phyloP scores from a whole-genome alignment of 2,797 vertebrate species.

The Darevskia nairensis region DNA sequence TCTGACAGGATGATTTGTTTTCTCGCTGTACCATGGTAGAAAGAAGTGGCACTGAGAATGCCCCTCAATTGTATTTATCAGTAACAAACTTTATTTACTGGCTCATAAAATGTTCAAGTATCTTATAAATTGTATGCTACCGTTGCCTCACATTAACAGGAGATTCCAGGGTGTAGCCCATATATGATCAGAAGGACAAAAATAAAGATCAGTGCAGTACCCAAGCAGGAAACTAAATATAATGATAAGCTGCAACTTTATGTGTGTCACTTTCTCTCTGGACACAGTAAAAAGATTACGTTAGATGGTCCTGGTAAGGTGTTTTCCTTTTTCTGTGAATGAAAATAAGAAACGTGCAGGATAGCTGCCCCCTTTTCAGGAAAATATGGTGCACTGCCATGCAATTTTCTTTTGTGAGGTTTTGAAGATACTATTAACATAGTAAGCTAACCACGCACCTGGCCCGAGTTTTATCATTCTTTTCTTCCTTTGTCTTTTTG shows the following conservation, averaged over 20 bases:
- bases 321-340: not conserved
- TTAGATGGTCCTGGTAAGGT: not conserved
- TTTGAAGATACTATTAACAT: not conserved
- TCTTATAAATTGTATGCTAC: not conserved
- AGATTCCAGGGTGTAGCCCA: not conserved
- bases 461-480: not conserved
- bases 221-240: not conserved
- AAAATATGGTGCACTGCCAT: not conserved
- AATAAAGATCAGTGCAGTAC: conserved; percentile 2
- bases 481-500: not conserved
- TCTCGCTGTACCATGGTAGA: conserved; percentile 9
- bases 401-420: not conserved
- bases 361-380: not conserved
- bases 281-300: not conserved
- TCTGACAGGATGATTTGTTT: conserved; percentile 54
- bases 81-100: conserved; percentile 28
- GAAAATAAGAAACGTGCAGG: not conserved
- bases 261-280: not conserved
- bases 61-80: conserved; percentile 45
- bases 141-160: conserved; percentile 12
- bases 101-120: conserved; percentile 48
- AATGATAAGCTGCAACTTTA: not conserved
- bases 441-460: not conserved
- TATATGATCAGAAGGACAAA: not conserved
- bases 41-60: conserved; percentile 41